A percentile compares a stretch with the other conserved stretches of the same genome.
Evolutionary conservation across 2,113 vertebrate genomes (phyloP).

Genomic region (Euleptes europaea): DNA sequence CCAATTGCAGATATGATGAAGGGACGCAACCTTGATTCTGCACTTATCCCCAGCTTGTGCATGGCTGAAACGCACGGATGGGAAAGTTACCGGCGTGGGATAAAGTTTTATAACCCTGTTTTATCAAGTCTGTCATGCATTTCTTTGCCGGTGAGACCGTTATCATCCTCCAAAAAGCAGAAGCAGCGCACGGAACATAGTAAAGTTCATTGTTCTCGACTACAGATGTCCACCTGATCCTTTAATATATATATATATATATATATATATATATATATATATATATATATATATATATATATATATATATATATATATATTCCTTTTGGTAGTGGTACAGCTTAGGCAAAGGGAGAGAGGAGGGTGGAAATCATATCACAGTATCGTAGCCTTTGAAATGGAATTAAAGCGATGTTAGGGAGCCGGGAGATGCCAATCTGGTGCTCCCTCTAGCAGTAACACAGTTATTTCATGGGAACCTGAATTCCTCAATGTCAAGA

Average conservation of each 20-base stretch:
- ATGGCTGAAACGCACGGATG: not conserved
- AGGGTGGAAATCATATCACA: not conserved
- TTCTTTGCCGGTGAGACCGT: accelerated
- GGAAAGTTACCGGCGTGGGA: constrained; percentile 14
- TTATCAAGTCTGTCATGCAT: not conserved
- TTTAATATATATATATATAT: not conserved
- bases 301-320: not conserved
- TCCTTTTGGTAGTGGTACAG: not conserved
- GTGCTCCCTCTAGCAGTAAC: not conserved
- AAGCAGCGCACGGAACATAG: not conserved
- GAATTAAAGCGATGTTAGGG: not conserved
- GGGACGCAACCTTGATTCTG: not conserved
- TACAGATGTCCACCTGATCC: not conserved
- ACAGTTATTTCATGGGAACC: not conserved
- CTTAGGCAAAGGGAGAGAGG: not conserved
- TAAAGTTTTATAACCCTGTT: constrained; percentile 1
- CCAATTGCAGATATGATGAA: not conserved
- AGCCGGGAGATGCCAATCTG: accelerated
- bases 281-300: too few relatives aligned
- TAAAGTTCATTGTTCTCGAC: not conserved
- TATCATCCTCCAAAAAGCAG: constrained; percentile 9
- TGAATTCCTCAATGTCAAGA: not conserved
- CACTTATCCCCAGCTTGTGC: not conserved
- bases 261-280: too few relatives aligned
- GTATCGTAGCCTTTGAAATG: constrained; percentile 35